Evolutionary conservation across 2,113 vertebrate genomes (phyloP), one percentile per base, ranked within the genome.

Genomic region (Vicugna pacos): DNA sequence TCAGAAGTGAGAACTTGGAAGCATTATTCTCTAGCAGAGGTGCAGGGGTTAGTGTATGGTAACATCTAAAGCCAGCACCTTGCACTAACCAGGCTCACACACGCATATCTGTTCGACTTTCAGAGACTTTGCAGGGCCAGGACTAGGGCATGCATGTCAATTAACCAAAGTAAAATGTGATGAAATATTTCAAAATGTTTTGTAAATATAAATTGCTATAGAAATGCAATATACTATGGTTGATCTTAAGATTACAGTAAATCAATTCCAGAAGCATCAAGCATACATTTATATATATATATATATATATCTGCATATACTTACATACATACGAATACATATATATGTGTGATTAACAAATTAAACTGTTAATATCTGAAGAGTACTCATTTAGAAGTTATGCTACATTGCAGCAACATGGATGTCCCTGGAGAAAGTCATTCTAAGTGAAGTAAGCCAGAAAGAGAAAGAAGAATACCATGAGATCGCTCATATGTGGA

Each of bases 1-100:
- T 96, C 54, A 95, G n/a, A 93, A 94, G 91, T 48, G 8, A 93
- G 22, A 94, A 93, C 85, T 42, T 17, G 50, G 64, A 93, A 90
- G 52, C 77, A 93, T 81, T 81, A 73, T 87, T 96, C 87, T 38
- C 52, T 70, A 84, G 38, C 30, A 83, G 75, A 89, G 69, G 50
- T n/a, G 76, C 28, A 80, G 3, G 17, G 46, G 24, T 79, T 81
- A 94, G 50, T 24, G 87, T 19, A 72, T 11, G 13, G 60, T 30
- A 93, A 89, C 83, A 92, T 83, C 20, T 48, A 75, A 83, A 96
- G 32, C 0, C 15, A 26, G 52, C 73, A 79, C 16, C 32, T 82
- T 81, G 35, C 24, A 91, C n/a, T 95, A 86, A 56, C 3, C 2
- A 92, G 42, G 28, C 48, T 89, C 77, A 81, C 24, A 94, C 20